Percentiles rank a stretch among this genome's conserved stretches.
Evolutionary conservation across 23 tunicate genomes (phyloP).

Genomic region (Phallusia fumigata): DNA sequence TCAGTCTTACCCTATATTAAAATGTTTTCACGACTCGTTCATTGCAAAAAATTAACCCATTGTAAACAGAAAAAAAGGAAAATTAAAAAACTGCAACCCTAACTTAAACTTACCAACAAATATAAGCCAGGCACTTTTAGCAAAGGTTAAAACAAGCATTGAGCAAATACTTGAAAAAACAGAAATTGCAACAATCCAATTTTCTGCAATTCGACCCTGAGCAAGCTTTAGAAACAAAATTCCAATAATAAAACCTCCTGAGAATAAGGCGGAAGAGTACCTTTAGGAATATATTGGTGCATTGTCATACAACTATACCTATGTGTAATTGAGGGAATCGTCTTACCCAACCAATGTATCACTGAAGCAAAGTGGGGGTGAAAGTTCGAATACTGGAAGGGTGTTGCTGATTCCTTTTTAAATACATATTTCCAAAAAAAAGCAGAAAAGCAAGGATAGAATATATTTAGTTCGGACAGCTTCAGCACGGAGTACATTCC

Average conservation of each 20-base stretch:
- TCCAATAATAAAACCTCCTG: conserved; percentile 19
- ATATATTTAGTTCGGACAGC: conserved; percentile 6
- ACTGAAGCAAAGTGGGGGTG: conserved; percentile 69
- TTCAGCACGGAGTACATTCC: conserved; percentile 14
- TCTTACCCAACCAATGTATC: conserved; percentile 53
- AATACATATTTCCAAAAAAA: conserved; percentile 36
- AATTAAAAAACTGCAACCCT: no score
- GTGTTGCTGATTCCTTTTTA: conserved; percentile 44
- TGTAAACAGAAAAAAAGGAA: no score
- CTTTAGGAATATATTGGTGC: background rate
- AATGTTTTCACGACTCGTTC: no score
- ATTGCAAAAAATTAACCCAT: no score
- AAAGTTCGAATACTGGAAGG: background rate
- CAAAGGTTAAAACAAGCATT: conserved; percentile 13
- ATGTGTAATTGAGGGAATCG: no score
- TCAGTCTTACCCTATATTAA: no score
- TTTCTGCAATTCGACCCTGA: background rate
- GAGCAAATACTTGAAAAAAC: background rate
- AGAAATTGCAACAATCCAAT: conserved; percentile 6
- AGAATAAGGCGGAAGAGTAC: conserved; percentile 1
- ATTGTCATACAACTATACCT: no score
- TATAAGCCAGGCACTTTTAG: conserved; percentile 21
- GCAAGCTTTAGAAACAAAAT: conserved; percentile 9
- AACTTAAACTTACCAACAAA: conserved; percentile 26
- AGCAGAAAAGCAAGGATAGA: conserved; percentile 33